Percentiles rank a stretch among this genome's conserved stretches.
Evolutionary conservation across 2,113 vertebrate species (phyloP).

Genomic region (Bubo scandiacus): DNA sequence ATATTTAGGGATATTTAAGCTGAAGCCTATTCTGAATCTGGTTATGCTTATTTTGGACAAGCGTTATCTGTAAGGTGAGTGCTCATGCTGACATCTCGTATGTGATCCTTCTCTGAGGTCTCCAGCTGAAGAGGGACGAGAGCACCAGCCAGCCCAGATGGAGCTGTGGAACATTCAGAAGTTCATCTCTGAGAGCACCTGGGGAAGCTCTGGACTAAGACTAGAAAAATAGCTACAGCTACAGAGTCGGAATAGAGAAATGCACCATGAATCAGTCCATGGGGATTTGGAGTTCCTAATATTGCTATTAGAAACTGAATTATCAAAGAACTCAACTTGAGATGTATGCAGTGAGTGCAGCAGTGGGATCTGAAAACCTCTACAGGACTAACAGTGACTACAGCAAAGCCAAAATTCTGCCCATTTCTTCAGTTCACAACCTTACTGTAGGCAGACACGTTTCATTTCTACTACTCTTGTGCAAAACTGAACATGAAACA

Average conservation of each 20-base stretch:
- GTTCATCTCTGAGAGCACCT: neutral
- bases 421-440: neutral
- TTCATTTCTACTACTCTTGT: neutral
- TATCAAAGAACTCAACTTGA: neutral
- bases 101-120: neutral
- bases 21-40: neutral
- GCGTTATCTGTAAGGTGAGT: neutral
- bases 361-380: neutral
- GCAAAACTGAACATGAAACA: neutral
- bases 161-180: neutral
- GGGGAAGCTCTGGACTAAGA: neutral
- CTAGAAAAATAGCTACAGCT: neutral
- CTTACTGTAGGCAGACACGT: accelerated
- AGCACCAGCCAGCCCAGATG: neutral
- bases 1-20: neutral
- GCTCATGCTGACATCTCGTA: neutral
- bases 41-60: neutral
- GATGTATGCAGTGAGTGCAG: neutral
- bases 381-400: accelerated
- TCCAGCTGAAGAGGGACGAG: neutral
- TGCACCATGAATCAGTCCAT: too few relatives aligned
- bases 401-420: neutral
- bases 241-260: neutral
- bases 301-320: neutral
- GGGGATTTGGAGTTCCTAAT: neutral